phyloP scores from a whole-genome alignment of 1,140 invertebrate genomes.

The Tetraneura akinire region DNA sequence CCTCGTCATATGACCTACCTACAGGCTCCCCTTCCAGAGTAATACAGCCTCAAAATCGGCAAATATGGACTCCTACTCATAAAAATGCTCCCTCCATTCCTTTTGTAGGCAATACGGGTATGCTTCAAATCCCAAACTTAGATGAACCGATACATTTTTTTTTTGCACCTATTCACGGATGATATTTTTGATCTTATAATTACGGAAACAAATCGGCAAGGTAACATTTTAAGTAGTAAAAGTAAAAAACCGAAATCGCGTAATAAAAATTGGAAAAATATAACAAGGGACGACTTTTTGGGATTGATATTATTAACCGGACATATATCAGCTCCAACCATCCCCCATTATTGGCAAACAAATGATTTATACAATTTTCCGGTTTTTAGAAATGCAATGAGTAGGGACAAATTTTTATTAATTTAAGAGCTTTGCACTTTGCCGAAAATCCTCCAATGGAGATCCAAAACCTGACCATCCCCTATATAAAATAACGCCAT shows the following conservation, averaged over 20 bases:
- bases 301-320: neutral
- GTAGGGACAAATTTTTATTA: neutral
- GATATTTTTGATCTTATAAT: neutral
- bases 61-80: neutral
- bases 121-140: neutral
- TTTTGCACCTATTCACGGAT: neutral
- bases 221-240: neutral
- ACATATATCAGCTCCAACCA: neutral
- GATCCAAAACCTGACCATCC: neutral
- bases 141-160: conserved; percentile 12
- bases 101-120: neutral
- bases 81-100: neutral
- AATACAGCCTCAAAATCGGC: neutral
- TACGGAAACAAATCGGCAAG: neutral
- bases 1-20: neutral
- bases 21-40: neutral
- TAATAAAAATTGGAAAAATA: neutral
- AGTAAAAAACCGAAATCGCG: neutral
- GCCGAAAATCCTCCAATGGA: neutral
- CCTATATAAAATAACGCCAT: conserved; percentile 16
- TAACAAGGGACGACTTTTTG: conserved; percentile 9
- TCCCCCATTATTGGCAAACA: neutral
- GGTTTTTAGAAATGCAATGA: neutral
- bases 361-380: neutral
- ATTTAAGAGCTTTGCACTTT: neutral